Percentiles rank a stretch among this genome's conserved stretches.
Conservation (phyloP, 1,140 invertebrate genomes). For the Nasonia giraulti region DNA sequence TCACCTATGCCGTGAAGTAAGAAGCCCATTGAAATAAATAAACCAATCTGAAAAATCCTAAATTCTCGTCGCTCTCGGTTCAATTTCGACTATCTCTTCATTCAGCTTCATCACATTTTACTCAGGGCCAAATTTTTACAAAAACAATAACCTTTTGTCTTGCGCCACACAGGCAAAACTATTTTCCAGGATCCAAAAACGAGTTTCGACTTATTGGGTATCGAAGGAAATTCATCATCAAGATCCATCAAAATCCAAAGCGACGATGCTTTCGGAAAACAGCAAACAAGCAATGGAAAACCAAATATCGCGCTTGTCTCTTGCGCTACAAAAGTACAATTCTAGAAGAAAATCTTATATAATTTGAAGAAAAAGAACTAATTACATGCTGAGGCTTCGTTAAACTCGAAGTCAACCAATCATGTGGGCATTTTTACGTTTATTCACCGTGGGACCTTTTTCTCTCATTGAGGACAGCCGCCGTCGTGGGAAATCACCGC, state of each 20-base stretch:
- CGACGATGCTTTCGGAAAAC: conserved; percentile 39
- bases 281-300: conserved; percentile 10
- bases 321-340: neutral
- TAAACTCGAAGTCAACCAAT: conserved; percentile 22
- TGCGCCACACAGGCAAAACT: conserved; percentile 4
- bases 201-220: conserved; percentile 17
- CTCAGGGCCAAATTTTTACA: neutral
- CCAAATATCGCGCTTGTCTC: neutral
- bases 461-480: conserved; percentile 55
- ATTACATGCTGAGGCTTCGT: conserved; percentile 24
- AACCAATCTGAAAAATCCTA: neutral
- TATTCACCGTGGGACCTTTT: conserved; percentile 59
- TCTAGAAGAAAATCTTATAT: neutral
- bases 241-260: conserved; percentile 38
- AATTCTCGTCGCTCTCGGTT: conserved; percentile 44
- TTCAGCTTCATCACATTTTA: conserved; percentile 8
- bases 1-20: conserved; percentile 20
- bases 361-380: conserved; percentile 12
- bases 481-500: conserved; percentile 58
- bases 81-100: conserved; percentile 13
- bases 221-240: conserved; percentile 19
- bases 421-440: conserved; percentile 64
- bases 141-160: conserved; percentile 15
- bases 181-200: conserved; percentile 36
- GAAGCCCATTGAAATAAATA: neutral